Percentiles rank a stretch among this genome's conserved stretches.
Evolutionary conservation across 2,888 invertebrate species (phyloP).

Genomic region (Agrenia bidenticulata): DNA sequence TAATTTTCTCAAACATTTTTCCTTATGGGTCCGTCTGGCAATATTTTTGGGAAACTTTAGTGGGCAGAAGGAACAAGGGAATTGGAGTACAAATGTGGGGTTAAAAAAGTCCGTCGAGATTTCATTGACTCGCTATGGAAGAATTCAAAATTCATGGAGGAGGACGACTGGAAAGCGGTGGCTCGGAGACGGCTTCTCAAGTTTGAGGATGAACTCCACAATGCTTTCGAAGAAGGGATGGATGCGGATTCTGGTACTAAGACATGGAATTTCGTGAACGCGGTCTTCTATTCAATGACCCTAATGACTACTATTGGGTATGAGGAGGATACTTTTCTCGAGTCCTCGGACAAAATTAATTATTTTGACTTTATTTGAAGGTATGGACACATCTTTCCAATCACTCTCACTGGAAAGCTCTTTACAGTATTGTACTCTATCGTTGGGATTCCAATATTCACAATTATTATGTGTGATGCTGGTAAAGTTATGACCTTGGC

Average conservation of each 20-base stretch:
- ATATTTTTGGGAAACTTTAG: conserved; percentile 30
- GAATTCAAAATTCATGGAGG: conserved; percentile 67
- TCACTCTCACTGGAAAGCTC: conserved; percentile 73
- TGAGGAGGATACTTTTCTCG: background rate
- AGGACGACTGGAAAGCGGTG: conserved; percentile 86
- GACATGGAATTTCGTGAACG: conserved; percentile 85
- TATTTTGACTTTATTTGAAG: conserved; percentile 64
- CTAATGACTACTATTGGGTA: conserved; percentile 86
- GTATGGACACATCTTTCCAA: conserved; percentile 94
- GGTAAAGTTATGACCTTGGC: conserved; percentile 88
- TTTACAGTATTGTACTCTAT: conserved; percentile 91
- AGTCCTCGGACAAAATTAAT: background rate
- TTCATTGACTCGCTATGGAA: conserved; percentile 82
- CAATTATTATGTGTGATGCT: conserved; percentile 90
- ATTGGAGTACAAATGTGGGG: conserved; percentile 81
- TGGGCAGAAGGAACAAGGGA: conserved; percentile 78
- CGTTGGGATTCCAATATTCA: conserved; percentile 92
- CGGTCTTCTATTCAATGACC: conserved; percentile 81
- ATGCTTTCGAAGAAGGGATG: conserved; percentile 75
- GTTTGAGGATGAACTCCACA: conserved; percentile 83
- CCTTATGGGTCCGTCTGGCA: background rate
- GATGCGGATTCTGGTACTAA: conserved; percentile 79
- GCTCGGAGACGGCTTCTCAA: conserved; percentile 76
- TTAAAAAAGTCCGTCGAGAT: conserved; percentile 66
- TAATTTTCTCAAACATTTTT: background rate